Base-by-base conservation (phyloP, 92 coral and sea anemone genomes). In the Meandrina meandrites region DNA sequence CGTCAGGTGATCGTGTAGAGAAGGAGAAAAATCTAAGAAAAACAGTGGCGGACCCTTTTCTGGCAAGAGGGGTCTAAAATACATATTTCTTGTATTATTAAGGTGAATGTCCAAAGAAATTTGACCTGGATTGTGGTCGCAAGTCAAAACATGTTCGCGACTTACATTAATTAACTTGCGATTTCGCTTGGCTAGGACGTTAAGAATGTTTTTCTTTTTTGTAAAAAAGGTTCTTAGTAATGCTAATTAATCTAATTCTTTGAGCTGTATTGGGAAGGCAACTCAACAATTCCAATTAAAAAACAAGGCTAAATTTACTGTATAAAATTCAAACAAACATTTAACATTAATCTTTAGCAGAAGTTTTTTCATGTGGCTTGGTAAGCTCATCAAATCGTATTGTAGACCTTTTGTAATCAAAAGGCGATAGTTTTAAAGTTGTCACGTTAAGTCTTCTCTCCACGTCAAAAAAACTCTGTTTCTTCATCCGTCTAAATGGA, bases 401-500 rank as follows among this genome's bases (percentile, higher is more conserved):
- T 73, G 83, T 78, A 5, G 98, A 94, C 84, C 96, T 89, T 79
- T 94, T 94, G 80, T 86, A 93, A 67, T 94, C 98, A 79, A 94
- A 94, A n/a, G 98, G 98, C 47, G 98, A 91, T 16, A 92, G 62
- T 82, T 93, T 94, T 37, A 93, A 64, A 50, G 89, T 70, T 32
- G 90, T 79, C 34, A 89, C 79, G 19, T 84, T 87, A 31, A 91
- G 83, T 68, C 21, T 30, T 11, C 70, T 85, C 34, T 92, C 95
- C 76, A 79, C 88, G 60, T 80, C 93, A 66, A 89, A 47, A 36
- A 93, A 84, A 16, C 76, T 89, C 30, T 73, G 77, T 18, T 88
- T 89, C 7, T 82, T 67, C 96, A 96, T 94, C 42, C 89, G 62
- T 74, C 30, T 79, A 70, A 94, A 96, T 56, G 98, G 98, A 79